A percentile compares a stretch with the other conserved stretches of the same genome.
Conservation (phyloP, 2,113 vertebrate genomes). For the Euleptes europaea region DNA sequence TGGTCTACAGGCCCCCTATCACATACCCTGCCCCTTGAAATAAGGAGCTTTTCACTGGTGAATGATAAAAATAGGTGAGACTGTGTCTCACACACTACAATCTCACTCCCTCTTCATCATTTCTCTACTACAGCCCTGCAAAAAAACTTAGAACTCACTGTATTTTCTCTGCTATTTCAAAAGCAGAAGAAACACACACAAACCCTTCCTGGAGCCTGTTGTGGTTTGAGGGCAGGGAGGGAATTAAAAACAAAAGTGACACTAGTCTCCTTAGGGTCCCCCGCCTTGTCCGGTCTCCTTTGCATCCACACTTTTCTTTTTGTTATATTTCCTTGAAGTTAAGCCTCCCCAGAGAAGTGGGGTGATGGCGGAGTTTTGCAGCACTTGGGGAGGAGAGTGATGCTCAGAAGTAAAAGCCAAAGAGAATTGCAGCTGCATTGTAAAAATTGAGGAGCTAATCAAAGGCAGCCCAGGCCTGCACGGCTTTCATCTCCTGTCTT, state of each 20-base stretch:
- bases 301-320: conserved; percentile 67
- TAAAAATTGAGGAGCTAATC: conserved; percentile 94
- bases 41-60: neutral
- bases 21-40: neutral
- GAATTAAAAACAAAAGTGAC: conserved; percentile 73
- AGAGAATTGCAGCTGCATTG: conserved; percentile 80
- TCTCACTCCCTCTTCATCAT: conserved; percentile 11
- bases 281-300: conserved; percentile 64
- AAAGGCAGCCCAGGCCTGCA: conserved; percentile 85
- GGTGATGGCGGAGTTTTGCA: conserved; percentile 65
- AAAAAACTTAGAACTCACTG: conserved; percentile 60
- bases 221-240: conserved; percentile 53
- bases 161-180: conserved; percentile 62
- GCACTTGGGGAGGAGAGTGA: conserved; percentile 66
- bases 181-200: conserved; percentile 66
- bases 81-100: neutral
- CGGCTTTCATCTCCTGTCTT: conserved; percentile 89
- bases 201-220: conserved; percentile 26
- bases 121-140: conserved; percentile 63
- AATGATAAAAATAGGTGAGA: neutral
- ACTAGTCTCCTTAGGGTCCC: conserved; percentile 55
- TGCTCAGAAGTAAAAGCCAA: conserved; percentile 65
- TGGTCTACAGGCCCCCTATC: neutral
- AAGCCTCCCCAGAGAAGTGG: conserved; percentile 60
- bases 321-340: conserved; percentile 72